Conservation (phyloP, 2,113 vertebrate species). For the Vombatus ursinus region DNA sequence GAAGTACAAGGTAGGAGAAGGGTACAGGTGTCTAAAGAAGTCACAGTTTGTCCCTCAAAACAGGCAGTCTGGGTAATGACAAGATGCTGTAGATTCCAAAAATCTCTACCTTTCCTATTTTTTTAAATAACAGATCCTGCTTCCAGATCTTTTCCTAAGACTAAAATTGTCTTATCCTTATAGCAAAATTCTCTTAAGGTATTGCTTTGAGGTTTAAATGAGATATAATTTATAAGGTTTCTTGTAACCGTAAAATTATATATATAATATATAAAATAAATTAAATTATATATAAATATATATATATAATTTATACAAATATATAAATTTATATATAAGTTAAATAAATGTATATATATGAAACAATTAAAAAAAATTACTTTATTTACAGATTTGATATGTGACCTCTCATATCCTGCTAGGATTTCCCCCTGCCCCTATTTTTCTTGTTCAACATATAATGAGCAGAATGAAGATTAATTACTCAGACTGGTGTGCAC, state of each 20-base stretch:
- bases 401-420: neutral
- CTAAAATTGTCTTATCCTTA: neutral
- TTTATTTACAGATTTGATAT: neutral
- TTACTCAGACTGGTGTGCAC: neutral
- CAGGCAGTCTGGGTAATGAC: neutral
- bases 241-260: too few species aligned
- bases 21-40: neutral
- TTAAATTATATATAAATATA: too few species aligned
- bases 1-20: neutral
- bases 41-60: neutral
- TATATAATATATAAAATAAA: too few species aligned
- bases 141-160: neutral
- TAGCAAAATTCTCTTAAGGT: neutral
- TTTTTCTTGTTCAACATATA: neutral
- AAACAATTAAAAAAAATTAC: neutral
- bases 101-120: neutral
- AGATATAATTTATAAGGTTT: neutral
- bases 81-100: neutral
- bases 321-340: too few species aligned
- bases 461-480: neutral
- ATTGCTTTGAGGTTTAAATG: neutral
- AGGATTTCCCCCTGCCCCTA: neutral
- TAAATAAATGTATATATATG: too few species aligned
- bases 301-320: too few species aligned
- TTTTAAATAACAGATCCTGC: neutral